A percentile compares a stretch with the other conserved stretches of the same genome.
Evolutionary conservation across 2,888 invertebrate genomes (phyloP).

Genomic region (Gibbula magus): DNA sequence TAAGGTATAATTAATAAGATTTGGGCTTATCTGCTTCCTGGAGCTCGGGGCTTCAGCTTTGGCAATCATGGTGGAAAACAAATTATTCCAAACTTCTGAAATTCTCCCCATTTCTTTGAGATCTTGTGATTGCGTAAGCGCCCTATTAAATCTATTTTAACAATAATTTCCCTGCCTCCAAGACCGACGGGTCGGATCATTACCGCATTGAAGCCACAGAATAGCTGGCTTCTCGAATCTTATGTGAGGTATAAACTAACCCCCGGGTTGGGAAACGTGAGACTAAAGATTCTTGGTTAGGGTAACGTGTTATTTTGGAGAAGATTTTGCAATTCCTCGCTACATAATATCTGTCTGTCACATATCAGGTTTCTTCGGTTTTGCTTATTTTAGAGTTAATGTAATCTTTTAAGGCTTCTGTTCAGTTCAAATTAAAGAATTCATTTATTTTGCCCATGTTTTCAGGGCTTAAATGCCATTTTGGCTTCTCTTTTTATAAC

Average conservation of each 20-base stretch:
- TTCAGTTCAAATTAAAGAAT: not conserved
- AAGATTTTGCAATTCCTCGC: too few relatives aligned
- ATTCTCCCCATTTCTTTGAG: not conserved
- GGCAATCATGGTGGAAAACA: not conserved
- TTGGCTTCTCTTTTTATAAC: too few relatives aligned
- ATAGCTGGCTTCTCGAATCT: not conserved
- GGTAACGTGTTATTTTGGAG: too few relatives aligned
- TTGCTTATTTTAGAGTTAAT: too few relatives aligned
- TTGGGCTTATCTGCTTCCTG: not conserved
- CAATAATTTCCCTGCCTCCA: not conserved
- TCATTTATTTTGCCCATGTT: too few relatives aligned
- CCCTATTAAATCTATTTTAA: not conserved
- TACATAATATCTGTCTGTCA: too few relatives aligned
- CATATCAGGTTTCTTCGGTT: too few relatives aligned
- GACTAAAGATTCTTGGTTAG: too few relatives aligned
- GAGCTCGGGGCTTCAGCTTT: not conserved
- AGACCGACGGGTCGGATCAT: not conserved
- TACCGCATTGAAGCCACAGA: not conserved
- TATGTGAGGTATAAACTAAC: too few relatives aligned
- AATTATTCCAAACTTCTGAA: not conserved
- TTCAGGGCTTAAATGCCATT: too few relatives aligned
- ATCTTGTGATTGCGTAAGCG: not conserved
- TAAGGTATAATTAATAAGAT: not conserved
- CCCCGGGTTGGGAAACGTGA: too few relatives aligned
- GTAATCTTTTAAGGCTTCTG: not conserved